Evolutionary conservation across 1,140 invertebrate species (phyloP).

Genomic region (Dinoponera quadriceps): DNA sequence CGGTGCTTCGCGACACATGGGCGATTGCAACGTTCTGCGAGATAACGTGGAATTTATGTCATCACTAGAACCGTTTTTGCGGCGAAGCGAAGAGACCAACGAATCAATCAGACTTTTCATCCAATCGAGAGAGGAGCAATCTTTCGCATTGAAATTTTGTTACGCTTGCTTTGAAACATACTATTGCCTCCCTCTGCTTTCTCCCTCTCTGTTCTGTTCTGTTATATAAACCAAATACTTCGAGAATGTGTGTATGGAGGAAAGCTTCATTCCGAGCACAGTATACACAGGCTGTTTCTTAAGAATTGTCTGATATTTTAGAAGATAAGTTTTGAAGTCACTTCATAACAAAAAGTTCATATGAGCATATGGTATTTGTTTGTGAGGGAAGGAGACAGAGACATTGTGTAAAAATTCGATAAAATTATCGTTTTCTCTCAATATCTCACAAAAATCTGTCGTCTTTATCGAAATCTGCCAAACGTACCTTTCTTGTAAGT

Average conservation of each 20-base stretch:
- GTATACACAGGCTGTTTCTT: too few species aligned
- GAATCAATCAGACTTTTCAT: conserved; percentile 77
- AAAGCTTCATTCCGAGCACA: conserved; percentile 30
- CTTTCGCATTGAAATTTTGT: conserved; percentile 49
- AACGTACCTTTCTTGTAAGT: too few species aligned
- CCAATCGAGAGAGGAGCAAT: conserved; percentile 58
- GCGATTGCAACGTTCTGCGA: conserved; percentile 34
- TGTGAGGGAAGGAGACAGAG: too few species aligned
- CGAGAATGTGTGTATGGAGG: conserved; percentile 13
- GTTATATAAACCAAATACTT: conserved; percentile 56
- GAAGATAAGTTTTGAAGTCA: too few species aligned
- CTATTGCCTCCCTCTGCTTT: conserved; percentile 70
- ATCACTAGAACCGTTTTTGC: conserved; percentile 48
- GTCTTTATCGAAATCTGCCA: too few species aligned
- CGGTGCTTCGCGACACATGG: conserved; percentile 41
- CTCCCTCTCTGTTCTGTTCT: conserved; percentile 65
- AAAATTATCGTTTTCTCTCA: too few species aligned
- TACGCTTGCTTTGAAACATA: conserved; percentile 55
- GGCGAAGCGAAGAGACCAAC: conserved; percentile 73
- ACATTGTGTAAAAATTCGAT: too few species aligned
- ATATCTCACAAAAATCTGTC: too few species aligned
- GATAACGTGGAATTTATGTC: conserved; percentile 19
- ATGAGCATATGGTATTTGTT: too few species aligned
- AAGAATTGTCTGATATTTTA: too few species aligned
- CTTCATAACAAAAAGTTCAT: too few species aligned